Conservation (phyloP, 2,113 vertebrate species). For the Vulpes vulpes region DNA sequence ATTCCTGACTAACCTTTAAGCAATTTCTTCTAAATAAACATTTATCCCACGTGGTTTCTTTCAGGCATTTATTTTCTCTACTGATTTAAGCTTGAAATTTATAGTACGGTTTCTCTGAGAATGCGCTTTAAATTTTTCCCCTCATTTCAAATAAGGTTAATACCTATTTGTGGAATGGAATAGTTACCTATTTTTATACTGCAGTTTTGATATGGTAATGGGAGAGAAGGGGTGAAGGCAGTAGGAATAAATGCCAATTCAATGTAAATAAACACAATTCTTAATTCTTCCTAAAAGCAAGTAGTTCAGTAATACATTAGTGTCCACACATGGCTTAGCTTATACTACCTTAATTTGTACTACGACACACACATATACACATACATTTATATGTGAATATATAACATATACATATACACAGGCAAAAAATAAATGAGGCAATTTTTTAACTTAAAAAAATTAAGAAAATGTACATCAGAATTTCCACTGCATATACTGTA, state of each 20-base stretch:
- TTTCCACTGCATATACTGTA: background rate
- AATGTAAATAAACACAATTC: background rate
- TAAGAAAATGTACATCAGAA: background rate
- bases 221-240: background rate
- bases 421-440: background rate
- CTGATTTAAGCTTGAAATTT: background rate
- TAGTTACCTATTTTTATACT: background rate
- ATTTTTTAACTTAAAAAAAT: background rate
- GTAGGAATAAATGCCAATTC: background rate
- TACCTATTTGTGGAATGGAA: background rate
- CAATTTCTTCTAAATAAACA: background rate
- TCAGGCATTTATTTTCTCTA: background rate
- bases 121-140: background rate
- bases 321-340: background rate
- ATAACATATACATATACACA: background rate
- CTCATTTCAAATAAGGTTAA: slow-evolving; percentile 7
- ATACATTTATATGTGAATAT: background rate
- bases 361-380: background rate
- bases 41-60: background rate
- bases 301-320: slow-evolving; percentile 42
- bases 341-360: slow-evolving; percentile 25
- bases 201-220: background rate
- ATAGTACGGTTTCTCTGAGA: background rate
- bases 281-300: slow-evolving; percentile 41
- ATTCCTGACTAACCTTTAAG: slow-evolving; percentile 13